Evolutionary conservation across 2,888 invertebrate genomes (phyloP).

Genomic region (Iselma pallidipennis): DNA sequence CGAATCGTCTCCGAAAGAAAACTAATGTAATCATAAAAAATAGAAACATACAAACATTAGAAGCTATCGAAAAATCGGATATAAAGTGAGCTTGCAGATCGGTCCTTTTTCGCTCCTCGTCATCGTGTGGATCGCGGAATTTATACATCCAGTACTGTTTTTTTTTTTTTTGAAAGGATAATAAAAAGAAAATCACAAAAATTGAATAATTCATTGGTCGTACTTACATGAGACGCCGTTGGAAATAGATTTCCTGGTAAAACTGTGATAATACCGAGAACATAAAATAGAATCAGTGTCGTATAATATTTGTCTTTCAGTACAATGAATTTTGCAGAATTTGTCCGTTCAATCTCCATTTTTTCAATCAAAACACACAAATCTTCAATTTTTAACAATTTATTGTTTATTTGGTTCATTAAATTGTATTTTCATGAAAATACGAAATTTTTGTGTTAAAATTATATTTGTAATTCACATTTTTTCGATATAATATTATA

Average conservation of each 20-base stretch:
- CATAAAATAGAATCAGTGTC: constrained; percentile 6
- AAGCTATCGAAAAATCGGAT: constrained; percentile 13
- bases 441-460: too few species aligned
- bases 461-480: too few species aligned
- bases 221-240: constrained; percentile 15
- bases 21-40: constrained; percentile 12
- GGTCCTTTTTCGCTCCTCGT: constrained; percentile 6
- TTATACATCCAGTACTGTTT: constrained; percentile 19
- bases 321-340: too few species aligned
- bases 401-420: too few species aligned
- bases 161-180: neutral
- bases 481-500: too few species aligned
- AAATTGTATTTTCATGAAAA: too few species aligned
- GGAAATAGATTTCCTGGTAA: constrained; percentile 10
- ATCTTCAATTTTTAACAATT: too few species aligned
- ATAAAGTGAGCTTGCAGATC: constrained; percentile 20
- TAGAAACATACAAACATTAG: constrained; percentile 14
- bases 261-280: constrained; percentile 8
- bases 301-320: constrained; percentile 9
- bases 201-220: too few species aligned
- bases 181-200: too few species aligned
- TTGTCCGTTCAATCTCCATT: too few species aligned
- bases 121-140: constrained; percentile 9
- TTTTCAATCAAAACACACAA: too few species aligned
- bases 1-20: constrained; percentile 12